Conservation (phyloP, 2,113 vertebrate genomes). For the Zapus hudsonius region DNA sequence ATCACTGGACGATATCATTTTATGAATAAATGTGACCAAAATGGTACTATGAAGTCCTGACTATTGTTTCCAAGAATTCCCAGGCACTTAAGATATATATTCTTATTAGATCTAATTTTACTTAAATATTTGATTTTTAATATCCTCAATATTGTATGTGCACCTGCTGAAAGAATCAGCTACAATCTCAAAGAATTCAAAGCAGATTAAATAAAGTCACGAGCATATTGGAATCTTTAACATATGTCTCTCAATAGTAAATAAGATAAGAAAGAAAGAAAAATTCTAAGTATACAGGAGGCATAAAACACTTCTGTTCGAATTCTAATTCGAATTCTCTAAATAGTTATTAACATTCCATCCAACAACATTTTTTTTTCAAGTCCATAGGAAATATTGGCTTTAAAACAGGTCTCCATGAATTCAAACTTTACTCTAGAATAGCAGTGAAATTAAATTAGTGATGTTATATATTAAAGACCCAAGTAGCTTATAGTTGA, state of each 20-base stretch:
- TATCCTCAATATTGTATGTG: background rate
- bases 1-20: background rate
- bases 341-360: background rate
- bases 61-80: background rate
- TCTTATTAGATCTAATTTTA: conserved; percentile 31
- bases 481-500: conserved; percentile 37
- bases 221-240: background rate
- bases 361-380: background rate
- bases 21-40: background rate
- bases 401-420: background rate
- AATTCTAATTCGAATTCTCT: background rate
- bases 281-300: background rate
- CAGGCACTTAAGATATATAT: background rate
- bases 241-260: background rate
- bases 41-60: background rate
- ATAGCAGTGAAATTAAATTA: background rate
- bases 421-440: background rate
- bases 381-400: background rate
- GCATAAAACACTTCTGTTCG: background rate
- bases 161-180: background rate
- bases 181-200: background rate
- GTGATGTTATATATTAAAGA: background rate
- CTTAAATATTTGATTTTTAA: background rate
- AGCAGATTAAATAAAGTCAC: background rate
- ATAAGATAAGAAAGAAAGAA: background rate